Evolutionary conservation across 1,140 invertebrate species (phyloP), one percentile per base, ranked within the genome.

Genomic region (Drosophila serrata): DNA sequence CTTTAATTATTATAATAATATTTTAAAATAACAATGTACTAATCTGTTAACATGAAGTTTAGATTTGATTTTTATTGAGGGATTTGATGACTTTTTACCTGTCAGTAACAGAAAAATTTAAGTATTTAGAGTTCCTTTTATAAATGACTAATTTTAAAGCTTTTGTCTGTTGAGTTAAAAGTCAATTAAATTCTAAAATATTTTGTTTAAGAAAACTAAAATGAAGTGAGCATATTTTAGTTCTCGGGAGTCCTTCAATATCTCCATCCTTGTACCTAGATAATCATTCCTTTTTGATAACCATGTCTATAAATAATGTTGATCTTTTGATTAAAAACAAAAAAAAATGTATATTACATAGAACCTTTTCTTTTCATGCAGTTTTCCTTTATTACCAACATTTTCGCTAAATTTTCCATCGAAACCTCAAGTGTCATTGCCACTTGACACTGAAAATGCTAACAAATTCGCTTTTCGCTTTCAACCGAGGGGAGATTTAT

Each of bases 401-500:
- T 27, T 48, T 27, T n/a, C 24, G 6, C 24, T 6, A 12, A 8
- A 24, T 22, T 37, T 63, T 22, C n/a, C 33, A 27, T 35, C 8
- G 4, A 40, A 40, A 57, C n/a, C 55, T 69, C 40, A 69, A 70
- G 33, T 48, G 48, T 43, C 67, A 69, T n/a, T 22, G 27, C 46
- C 35, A 48, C 60, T 75, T 76, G 69, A 80, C 81, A 76, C 58
- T 84, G 70, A 76, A 69, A 60, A 33, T 24, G 29, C 31, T 42
- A 37, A 27, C 43, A 19, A 63, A 42, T 59, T 43, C 24, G 31
- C 62, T 61, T 73, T 80, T 81, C 63, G 31, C 57, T 59, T 60
- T 53, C 40, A 62, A 74, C 39, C 51, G 48, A 3, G 62, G 35
- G 64, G 53, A 62, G 74, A 81, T 90, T 81, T 90, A 90, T 85